A percentile compares a stretch with the other conserved stretches of the same genome.
These are phyloP conservation scores for Galeopsomyia nigrocyanea DNA, from an alignment of 2,888 invertebrate species.

Conservation along the genomic window DNA sequence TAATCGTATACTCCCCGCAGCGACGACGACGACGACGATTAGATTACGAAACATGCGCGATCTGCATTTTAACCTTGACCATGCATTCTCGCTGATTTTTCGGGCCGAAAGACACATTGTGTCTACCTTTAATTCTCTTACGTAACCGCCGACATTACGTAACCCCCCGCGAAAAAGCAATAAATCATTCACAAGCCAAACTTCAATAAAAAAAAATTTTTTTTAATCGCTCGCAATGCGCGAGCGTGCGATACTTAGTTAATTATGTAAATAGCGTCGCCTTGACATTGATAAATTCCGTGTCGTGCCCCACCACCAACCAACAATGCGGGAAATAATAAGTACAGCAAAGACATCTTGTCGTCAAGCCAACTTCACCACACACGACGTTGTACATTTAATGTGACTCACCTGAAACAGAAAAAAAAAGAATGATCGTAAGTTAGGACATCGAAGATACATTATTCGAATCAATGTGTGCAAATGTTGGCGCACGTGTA, in stretches of 20 bases:
- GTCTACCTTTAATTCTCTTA: too few relatives aligned
- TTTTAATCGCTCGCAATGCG: conserved; percentile 5
- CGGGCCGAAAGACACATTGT: too few relatives aligned
- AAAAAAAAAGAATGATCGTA: conserved; percentile 9
- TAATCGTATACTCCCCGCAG: not conserved
- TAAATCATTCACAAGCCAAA: not conserved
- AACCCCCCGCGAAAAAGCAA: not conserved
- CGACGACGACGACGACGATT: conserved; percentile 11
- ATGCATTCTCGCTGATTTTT: not conserved
- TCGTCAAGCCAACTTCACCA: not conserved
- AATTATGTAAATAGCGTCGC: too few relatives aligned
- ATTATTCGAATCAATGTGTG: too few relatives aligned
- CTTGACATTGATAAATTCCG: too few relatives aligned
- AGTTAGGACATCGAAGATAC: too few relatives aligned
- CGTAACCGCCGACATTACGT: too few relatives aligned
- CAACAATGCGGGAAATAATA: conserved; percentile 21
- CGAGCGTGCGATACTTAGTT: too few relatives aligned
- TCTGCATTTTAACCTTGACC: conserved; percentile 36
- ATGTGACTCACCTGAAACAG: conserved; percentile 42
- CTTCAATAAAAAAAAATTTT: not conserved
- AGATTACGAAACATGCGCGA: conserved; percentile 28
- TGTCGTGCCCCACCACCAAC: too few relatives aligned
- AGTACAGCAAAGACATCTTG: too few relatives aligned
- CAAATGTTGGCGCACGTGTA: not conserved
- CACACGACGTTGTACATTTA: too few relatives aligned